These are phyloP conservation scores for Danio jaintianensis DNA, from an alignment of 2,797 vertebrate genomes.

Conservation along the genomic window DNA sequence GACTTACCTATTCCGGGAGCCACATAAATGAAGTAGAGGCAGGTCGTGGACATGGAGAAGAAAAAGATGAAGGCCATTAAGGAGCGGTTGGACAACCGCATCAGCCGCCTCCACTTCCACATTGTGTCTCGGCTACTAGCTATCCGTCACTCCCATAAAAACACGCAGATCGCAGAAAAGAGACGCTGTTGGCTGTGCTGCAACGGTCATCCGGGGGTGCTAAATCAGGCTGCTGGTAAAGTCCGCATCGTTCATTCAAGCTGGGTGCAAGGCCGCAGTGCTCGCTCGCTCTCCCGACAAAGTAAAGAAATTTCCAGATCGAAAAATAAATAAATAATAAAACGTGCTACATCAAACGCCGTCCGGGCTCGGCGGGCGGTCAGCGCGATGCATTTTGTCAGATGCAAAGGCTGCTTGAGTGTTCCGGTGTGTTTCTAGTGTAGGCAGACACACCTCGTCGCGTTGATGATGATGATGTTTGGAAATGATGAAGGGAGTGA, in stretches of 20 bases:
- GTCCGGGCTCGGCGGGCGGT: conserved; percentile 55
- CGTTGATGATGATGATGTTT: conserved; percentile 52
- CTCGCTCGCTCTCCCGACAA: conserved; percentile 35
- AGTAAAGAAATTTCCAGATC: conserved; percentile 74
- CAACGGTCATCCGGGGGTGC: conserved; percentile 26
- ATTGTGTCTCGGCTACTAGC: conserved; percentile 77
- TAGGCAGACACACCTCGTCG: conserved; percentile 41
- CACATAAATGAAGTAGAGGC: conserved; percentile 95
- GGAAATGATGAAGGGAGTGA: conserved; percentile 58
- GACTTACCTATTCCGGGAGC: conserved; percentile 93
- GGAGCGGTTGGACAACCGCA: conserved; percentile 92
- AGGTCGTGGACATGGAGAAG: conserved; percentile 93
- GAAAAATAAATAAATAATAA: conserved; percentile 60
- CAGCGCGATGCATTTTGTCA: conserved; percentile 62
- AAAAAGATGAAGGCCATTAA: conserved; percentile 94
- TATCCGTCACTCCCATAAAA: conserved; percentile 76
- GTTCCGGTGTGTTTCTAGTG: conserved; percentile 2
- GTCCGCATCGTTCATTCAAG: conserved; percentile 61
- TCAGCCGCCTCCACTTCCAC: conserved; percentile 84
- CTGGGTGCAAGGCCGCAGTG: conserved; percentile 57
- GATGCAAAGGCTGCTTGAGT: not conserved
- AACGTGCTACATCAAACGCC: conserved; percentile 63
- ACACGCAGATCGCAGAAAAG: conserved; percentile 59
- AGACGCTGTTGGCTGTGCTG: conserved; percentile 50
- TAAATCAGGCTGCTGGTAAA: conserved; percentile 57